Evolutionary conservation across 1,140 invertebrate species (phyloP).

Genomic region (honey bee (Apis mellifera)): Amel_HAv3.1 CM009936.2:11689001-11689500

Average conservation of each 20-base stretch:
- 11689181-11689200: background rate
- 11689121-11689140: background rate
- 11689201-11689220: background rate
- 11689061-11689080: background rate
- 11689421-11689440: background rate
- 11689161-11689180: background rate
- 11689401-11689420: background rate
- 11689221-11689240: background rate
- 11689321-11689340: background rate
- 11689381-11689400: slow-evolving; percentile 29
- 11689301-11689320: slow-evolving; percentile 5
- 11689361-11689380: slow-evolving; percentile 5
- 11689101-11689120: background rate
- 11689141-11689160: background rate
- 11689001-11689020: background rate
- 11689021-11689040: background rate
- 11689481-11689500: background rate
- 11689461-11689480: background rate
- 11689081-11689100: background rate
- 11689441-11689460: background rate
- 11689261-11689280: too few species aligned
- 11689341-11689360: slow-evolving; percentile 5
- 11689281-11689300: too few species aligned
- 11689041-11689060: background rate
- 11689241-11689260: background rate